Percentiles rank a stretch among this genome's conserved stretches.
phyloP scores from a whole-genome alignment of 2,888 invertebrate genomes.

The Aspidiotus destructor region DNA sequence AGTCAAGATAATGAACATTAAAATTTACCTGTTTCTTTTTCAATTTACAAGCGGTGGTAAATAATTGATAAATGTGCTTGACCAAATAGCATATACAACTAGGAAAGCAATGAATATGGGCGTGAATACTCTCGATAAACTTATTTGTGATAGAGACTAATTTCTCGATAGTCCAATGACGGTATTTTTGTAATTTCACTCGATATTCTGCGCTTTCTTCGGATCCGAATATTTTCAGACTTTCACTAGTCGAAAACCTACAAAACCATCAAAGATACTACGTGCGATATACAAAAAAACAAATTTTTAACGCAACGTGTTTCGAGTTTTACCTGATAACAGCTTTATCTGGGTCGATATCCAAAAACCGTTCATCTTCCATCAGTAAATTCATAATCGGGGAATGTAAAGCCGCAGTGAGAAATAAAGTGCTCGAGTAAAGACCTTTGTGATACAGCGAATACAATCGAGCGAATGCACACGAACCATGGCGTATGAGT shows the following conservation, averaged over 20 bases:
- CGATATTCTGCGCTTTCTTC: conserved; percentile 64
- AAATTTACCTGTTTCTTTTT: conserved; percentile 47
- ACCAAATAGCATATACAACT: conserved; percentile 82
- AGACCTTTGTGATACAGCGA: conserved; percentile 80
- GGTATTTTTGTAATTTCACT: conserved; percentile 63
- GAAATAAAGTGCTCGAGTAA: conserved; percentile 82
- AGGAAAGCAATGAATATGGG: conserved; percentile 84
- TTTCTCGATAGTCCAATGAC: conserved; percentile 67
- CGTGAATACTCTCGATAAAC: conserved; percentile 71
- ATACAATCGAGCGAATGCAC: conserved; percentile 78
- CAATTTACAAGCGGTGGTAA: conserved; percentile 52
- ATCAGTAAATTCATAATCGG: conserved; percentile 84
- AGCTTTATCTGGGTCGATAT: conserved; percentile 81
- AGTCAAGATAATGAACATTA: conserved; percentile 13
- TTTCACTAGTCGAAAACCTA: conserved; percentile 49
- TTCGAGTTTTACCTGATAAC: conserved; percentile 58
- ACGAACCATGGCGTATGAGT: conserved; percentile 71
- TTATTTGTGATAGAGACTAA: conserved; percentile 66
- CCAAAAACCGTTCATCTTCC: conserved; percentile 80
- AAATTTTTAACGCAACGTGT: not conserved
- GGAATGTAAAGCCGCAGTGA: conserved; percentile 81
- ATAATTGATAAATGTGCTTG: conserved; percentile 65
- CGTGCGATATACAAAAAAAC: conserved; percentile 6
- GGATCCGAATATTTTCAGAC: conserved; percentile 66
- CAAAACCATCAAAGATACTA: conserved; percentile 28